Conservation (phyloP, 2,888 invertebrate genomes). For the Ophion slaviceki region DNA sequence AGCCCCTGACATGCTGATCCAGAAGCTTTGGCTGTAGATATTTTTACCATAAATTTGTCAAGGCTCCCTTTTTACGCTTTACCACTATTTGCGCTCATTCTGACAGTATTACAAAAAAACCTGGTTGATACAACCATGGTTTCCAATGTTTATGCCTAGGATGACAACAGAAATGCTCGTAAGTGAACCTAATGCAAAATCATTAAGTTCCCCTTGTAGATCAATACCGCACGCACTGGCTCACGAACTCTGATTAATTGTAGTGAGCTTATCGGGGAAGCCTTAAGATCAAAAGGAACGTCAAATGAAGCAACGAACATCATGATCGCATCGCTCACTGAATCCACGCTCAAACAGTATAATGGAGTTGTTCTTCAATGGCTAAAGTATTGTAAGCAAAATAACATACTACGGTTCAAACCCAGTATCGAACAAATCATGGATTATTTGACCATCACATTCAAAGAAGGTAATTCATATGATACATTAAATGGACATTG, state of each 20-base stretch:
- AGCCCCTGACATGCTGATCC: slow-evolving; percentile 72
- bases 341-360: slow-evolving; percentile 70
- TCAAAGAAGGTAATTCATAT: too few relatives aligned
- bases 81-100: slow-evolving; percentile 44
- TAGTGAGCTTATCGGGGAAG: too few relatives aligned
- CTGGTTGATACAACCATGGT: slow-evolving; percentile 49
- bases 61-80: slow-evolving; percentile 50
- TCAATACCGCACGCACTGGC: too few relatives aligned
- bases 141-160: slow-evolving; percentile 29
- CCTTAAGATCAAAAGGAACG: slow-evolving; percentile 44
- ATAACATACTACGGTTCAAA: too few relatives aligned
- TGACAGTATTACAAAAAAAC: slow-evolving; percentile 38
- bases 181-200: too few relatives aligned
- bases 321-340: slow-evolving; percentile 68
- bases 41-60: slow-evolving; percentile 69
- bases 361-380: slow-evolving; percentile 67
- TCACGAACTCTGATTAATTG: too few relatives aligned
- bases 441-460: too few relatives aligned
- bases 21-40: slow-evolving; percentile 68
- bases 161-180: too few relatives aligned
- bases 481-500: too few relatives aligned
- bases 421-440: too few relatives aligned
- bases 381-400: slow-evolving; percentile 66
- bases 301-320: slow-evolving; percentile 62
- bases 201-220: too few relatives aligned